Percentiles rank a stretch among this genome's conserved stretches.
These are phyloP conservation scores for Eulimnadia texana DNA, from an alignment of 1,140 invertebrate species.

Conservation along the genomic window DNA sequence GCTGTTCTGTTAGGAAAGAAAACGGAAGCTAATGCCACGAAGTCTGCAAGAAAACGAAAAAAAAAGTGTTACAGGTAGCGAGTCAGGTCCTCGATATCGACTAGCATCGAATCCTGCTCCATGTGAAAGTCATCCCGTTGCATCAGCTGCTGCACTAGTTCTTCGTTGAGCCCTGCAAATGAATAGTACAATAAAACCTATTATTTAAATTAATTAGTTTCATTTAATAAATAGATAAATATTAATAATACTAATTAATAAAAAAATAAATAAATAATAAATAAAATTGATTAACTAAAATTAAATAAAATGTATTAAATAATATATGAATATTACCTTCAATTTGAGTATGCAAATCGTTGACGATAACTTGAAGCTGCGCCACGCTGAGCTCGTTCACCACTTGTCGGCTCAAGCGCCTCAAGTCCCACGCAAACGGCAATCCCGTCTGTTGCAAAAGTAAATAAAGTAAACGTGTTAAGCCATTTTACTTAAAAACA, in stretches of 20 bases:
- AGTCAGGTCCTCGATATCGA: slow-evolving; percentile 90
- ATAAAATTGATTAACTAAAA: neutral
- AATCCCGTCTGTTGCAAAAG: slow-evolving; percentile 51
- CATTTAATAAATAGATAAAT: too few species aligned
- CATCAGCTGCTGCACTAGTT: slow-evolving; percentile 69
- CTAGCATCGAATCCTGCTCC: slow-evolving; percentile 93
- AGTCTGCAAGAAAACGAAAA: neutral
- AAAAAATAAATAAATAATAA: too few species aligned
- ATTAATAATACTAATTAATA: too few species aligned
- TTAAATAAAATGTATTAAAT: neutral
- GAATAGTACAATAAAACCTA: neutral
- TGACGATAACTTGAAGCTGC: slow-evolving; percentile 87
- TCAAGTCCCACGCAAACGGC: slow-evolving; percentile 59
- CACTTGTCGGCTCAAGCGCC: slow-evolving; percentile 62
- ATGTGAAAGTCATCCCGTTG: slow-evolving; percentile 86
- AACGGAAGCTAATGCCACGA: neutral
- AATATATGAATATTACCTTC: slow-evolving; percentile 41
- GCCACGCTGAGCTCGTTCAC: slow-evolving; percentile 84
- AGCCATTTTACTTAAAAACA: neutral
- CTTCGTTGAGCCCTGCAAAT: slow-evolving; percentile 58
- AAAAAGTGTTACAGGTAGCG: slow-evolving; percentile 62
- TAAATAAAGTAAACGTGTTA: slow-evolving; percentile 7
- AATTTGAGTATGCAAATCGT: slow-evolving; percentile 84
- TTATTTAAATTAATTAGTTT: too few species aligned
- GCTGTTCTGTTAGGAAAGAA: slow-evolving; percentile 1